Conservation (phyloP, 2,797 vertebrate species). For the Halcyon chelicuti region DNA sequence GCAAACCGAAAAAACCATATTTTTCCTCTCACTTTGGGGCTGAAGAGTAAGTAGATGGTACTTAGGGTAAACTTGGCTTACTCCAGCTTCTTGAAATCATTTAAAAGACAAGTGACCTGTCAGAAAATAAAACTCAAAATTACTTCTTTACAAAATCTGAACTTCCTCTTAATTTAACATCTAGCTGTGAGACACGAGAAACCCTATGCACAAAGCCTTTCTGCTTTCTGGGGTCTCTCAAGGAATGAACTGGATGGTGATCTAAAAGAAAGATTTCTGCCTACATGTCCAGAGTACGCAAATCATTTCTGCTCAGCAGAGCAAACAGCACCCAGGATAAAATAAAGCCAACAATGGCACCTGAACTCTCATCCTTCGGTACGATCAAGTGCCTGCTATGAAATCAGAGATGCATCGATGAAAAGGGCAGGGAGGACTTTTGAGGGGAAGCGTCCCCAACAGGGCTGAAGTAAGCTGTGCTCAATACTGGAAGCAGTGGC, state of each 20-base stretch:
- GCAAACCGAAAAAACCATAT: not conserved
- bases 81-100: not conserved
- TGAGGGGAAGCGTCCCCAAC: not conserved
- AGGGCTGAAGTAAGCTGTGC: not conserved
- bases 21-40: not conserved
- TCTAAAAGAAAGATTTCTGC: not conserved
- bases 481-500: not conserved
- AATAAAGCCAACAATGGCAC: not conserved
- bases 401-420: not conserved
- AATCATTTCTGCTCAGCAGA: not conserved
- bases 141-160: not conserved
- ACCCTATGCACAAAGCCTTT: not conserved
- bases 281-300: not conserved
- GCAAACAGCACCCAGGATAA: not conserved
- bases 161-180: not conserved
- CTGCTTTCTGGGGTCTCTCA: not conserved
- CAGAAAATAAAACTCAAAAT: not conserved
- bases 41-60: not conserved
- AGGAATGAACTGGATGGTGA: not conserved
- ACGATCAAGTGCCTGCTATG: not conserved
- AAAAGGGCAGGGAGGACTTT: not conserved
- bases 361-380: not conserved
- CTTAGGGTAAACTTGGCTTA: not conserved
- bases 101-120: not conserved
- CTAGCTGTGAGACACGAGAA: not conserved